Percentiles rank a stretch among this genome's conserved stretches.
These are phyloP conservation scores for Saxicola maurus DNA, from an alignment of 2,797 vertebrate species.

Conservation along the genomic window DNA sequence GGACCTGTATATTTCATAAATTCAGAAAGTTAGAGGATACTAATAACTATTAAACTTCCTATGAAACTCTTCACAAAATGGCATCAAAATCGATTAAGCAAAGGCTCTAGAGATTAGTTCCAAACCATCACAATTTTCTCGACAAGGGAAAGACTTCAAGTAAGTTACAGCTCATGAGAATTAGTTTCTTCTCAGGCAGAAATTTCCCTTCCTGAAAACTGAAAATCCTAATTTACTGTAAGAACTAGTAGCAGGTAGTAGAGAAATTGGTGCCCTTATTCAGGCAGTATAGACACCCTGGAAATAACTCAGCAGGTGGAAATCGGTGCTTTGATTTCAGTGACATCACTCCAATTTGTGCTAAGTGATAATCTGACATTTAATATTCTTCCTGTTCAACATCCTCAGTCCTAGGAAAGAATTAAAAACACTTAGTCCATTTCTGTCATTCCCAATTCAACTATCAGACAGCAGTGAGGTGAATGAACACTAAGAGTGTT, in stretches of 20 bases:
- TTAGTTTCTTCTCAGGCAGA: neutral
- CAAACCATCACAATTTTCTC: neutral
- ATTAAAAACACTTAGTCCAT: neutral
- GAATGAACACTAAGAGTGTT: neutral
- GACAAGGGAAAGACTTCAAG: neutral
- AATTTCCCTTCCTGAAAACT: neutral
- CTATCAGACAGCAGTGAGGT: neutral
- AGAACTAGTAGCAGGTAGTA: neutral
- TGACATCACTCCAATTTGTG: neutral
- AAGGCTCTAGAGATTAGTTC: neutral
- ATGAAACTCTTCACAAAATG: neutral
- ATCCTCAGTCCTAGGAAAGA: neutral
- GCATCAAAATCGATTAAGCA: neutral
- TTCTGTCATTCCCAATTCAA: neutral
- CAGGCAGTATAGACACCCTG: neutral
- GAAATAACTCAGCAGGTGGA: neutral
- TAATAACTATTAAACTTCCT: neutral
- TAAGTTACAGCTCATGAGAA: neutral
- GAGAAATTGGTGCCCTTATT: neutral
- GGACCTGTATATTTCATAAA: neutral
- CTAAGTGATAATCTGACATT: neutral
- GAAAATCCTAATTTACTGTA: neutral
- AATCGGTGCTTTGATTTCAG: neutral
- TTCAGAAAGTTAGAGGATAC: neutral
- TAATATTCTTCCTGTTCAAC: conserved; percentile 19